A percentile compares a stretch with the other conserved stretches of the same genome.
phyloP scores from a whole-genome alignment of 1,140 invertebrate species.

The Limonius californicus region DNA sequence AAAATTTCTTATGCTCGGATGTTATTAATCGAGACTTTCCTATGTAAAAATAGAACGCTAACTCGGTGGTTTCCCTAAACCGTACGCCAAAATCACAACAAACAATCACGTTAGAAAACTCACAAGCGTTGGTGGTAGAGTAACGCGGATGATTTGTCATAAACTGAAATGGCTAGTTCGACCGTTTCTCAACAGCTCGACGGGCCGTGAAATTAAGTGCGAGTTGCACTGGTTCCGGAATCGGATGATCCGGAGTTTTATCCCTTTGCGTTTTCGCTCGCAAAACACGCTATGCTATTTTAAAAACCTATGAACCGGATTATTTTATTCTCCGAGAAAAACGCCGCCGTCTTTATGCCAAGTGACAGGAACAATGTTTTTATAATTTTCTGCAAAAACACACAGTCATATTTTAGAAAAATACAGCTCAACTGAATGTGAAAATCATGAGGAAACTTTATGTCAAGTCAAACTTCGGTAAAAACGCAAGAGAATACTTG shows the following conservation, averaged over 20 bases:
- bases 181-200: constrained; percentile 16
- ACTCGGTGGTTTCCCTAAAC: too few relatives aligned
- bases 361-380: too few relatives aligned
- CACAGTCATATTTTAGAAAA: too few relatives aligned
- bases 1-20: too few relatives aligned
- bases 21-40: too few relatives aligned
- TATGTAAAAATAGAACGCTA: too few relatives aligned
- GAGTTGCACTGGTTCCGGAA: constrained; percentile 18
- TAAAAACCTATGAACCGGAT: background rate
- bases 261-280: background rate
- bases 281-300: background rate
- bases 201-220: constrained; percentile 23
- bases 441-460: too few relatives aligned
- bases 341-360: too few relatives aligned
- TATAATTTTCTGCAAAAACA: too few relatives aligned
- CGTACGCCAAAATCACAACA: background rate
- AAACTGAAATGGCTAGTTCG: constrained; percentile 14
- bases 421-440: too few relatives aligned
- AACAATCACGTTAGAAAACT: background rate
- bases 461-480: too few relatives aligned
- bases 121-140: background rate
- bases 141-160: constrained; percentile 20
- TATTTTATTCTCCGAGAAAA: background rate
- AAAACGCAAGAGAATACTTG: too few relatives aligned
- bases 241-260: background rate